These are phyloP conservation scores for Columba guinea DNA, from an alignment of 2,797 vertebrate species.

Conservation along the genomic window DNA sequence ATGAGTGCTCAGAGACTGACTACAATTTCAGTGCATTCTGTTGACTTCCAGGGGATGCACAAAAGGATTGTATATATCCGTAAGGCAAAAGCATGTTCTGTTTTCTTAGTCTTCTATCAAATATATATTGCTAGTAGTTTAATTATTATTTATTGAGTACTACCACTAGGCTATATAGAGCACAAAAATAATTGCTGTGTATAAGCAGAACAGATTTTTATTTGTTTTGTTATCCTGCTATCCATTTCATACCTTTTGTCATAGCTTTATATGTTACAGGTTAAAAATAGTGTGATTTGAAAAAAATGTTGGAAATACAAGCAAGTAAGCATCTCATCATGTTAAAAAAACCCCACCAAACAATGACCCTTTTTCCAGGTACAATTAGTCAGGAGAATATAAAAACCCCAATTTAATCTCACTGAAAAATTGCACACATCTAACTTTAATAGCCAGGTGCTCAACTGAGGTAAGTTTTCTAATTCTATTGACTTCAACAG, in stretches of 20 bases:
- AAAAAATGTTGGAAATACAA: background rate
- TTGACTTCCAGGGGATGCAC: background rate
- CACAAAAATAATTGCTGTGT: background rate
- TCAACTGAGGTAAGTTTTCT: background rate
- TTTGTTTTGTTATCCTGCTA: background rate
- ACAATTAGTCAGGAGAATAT: background rate
- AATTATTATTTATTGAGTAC: constrained; percentile 4
- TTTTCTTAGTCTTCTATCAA: background rate
- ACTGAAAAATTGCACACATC: background rate
- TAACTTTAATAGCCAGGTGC: background rate
- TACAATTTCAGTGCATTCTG: background rate
- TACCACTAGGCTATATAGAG: background rate
- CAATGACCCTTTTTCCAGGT: background rate
- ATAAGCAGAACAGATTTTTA: background rate
- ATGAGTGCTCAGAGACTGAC: background rate
- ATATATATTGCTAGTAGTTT: background rate
- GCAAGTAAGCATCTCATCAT: background rate
- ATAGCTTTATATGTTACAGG: background rate
- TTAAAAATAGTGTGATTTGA: background rate
- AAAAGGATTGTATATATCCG: background rate
- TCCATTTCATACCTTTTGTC: background rate
- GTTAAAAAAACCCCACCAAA: background rate
- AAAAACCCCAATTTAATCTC: background rate
- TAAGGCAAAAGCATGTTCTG: background rate
- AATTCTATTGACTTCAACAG: background rate